Conservation (phyloP, 2,113 vertebrate species). For the Propithecus coquereli region DNA sequence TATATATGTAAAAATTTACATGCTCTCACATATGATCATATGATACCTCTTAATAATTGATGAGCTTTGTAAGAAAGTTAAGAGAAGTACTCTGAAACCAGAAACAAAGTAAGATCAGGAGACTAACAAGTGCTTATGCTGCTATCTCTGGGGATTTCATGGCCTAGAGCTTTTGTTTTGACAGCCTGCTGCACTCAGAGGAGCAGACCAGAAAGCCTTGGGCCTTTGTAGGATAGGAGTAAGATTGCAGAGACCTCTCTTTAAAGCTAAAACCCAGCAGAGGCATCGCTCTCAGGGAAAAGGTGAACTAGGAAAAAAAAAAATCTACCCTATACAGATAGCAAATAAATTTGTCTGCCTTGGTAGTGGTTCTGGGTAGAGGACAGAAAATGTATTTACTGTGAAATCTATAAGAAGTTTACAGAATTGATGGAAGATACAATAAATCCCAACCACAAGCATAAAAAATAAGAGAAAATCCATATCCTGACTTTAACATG, state of each 20-base stretch:
- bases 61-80: background rate
- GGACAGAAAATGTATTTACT: background rate
- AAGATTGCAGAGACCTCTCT: background rate
- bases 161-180: background rate
- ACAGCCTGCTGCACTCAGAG: background rate
- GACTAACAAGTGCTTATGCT: background rate
- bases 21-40: background rate
- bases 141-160: background rate
- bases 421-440: background rate
- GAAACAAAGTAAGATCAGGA: background rate
- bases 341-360: background rate
- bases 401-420: background rate
- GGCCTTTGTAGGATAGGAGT: background rate
- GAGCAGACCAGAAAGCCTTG: background rate
- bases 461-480: background rate
- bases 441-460: background rate
- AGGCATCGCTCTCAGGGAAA: background rate
- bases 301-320: background rate
- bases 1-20: background rate
- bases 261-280: background rate
- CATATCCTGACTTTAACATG: background rate
- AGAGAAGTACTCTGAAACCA: background rate
- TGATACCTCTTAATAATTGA: background rate
- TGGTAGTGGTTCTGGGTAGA: background rate
- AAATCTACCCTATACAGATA: background rate